Evolutionary conservation across 1,140 invertebrate genomes (phyloP), one percentile per base, ranked within the genome.

Genomic region (Drosophila albomicans): DNA sequence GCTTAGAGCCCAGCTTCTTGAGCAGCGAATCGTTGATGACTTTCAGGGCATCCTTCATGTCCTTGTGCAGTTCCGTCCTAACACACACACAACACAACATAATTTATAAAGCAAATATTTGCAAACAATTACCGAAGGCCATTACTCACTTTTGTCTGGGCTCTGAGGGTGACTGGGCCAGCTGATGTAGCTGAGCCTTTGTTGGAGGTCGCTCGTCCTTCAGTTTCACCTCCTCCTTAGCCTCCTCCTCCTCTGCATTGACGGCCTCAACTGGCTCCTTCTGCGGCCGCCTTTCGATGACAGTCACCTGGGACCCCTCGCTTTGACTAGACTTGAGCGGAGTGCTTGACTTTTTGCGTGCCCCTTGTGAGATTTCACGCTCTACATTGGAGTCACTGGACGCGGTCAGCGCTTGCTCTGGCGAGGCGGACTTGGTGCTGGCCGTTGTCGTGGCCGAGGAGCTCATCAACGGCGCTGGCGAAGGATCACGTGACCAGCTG

Each of bases 1-100:
- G 91, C 45, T 91, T 89, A 78, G 84, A 77, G 86, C 81, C 86
- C 93, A 93, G 20, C 41, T 94, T 94, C 91, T 96, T 95, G 52
- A 94, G 93, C 49, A 97, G 92, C 61, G 95, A 96, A 93, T 97
- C 96, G 73, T 97, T 97, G 1, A 97, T 93, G 15, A 96, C 95
- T 93, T 97, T 97, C 79, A 97, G 94, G 1, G 97, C 96, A 25
- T 95, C 95, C 88, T 94, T 94, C 94, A 97, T 95, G 91, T 97
- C 96, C 85, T 95, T 95, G 66, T 94, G 94, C 43, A 96, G 94
- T 74, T 94, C 93, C 32, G 93, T 93, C 92, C 95, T 96, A 62
- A 13, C 3, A 25, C 20, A 25, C 20, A 25, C 20, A 25, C 20
- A 25, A 1, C 8, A 41, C 5, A 16, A 8, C 11, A 35, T 28